phyloP scores from a whole-genome alignment of 1,140 invertebrate species.

The Scaptomyza pallida region DNA sequence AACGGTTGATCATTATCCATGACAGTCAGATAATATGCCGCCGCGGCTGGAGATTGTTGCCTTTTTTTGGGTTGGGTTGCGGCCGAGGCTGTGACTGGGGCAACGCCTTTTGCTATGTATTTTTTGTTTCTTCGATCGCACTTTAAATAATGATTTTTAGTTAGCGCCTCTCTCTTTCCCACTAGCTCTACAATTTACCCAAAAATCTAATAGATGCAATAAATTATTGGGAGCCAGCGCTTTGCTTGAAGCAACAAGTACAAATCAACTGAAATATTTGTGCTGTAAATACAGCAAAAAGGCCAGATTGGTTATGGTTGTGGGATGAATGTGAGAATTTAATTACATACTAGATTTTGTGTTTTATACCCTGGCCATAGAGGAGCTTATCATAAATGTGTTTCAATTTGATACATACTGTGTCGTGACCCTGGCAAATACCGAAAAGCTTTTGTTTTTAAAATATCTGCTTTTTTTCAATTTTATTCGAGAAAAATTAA shows the following conservation, averaged over 20 bases:
- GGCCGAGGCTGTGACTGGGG: conserved; percentile 24
- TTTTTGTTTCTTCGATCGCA: conserved; percentile 42
- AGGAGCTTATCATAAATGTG: too few relatives aligned
- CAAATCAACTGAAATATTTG: background rate
- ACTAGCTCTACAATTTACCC: conserved; percentile 52
- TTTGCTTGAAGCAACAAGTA: background rate
- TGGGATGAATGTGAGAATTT: background rate
- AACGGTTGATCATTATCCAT: conserved; percentile 76
- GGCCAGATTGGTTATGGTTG: too few relatives aligned
- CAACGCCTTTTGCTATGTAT: conserved; percentile 39
- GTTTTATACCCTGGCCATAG: too few relatives aligned
- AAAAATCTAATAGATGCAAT: conserved; percentile 20
- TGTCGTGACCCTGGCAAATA: too few relatives aligned
- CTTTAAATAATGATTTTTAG: conserved; percentile 59
- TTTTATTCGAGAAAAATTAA: too few relatives aligned
- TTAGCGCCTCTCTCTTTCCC: conserved; percentile 8
- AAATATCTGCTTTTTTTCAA: too few relatives aligned
- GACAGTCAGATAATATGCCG: conserved; percentile 65
- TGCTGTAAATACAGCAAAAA: too few relatives aligned
- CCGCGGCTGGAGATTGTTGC: conserved; percentile 15
- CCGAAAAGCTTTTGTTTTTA: too few relatives aligned
- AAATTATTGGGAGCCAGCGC: background rate
- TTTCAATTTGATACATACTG: too few relatives aligned
- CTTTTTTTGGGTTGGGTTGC: conserved; percentile 4
- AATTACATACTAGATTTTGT: too few relatives aligned